Evolutionary conservation across 1,140 invertebrate genomes (phyloP).

Genomic region (Fragariocoptes setiger): DNA sequence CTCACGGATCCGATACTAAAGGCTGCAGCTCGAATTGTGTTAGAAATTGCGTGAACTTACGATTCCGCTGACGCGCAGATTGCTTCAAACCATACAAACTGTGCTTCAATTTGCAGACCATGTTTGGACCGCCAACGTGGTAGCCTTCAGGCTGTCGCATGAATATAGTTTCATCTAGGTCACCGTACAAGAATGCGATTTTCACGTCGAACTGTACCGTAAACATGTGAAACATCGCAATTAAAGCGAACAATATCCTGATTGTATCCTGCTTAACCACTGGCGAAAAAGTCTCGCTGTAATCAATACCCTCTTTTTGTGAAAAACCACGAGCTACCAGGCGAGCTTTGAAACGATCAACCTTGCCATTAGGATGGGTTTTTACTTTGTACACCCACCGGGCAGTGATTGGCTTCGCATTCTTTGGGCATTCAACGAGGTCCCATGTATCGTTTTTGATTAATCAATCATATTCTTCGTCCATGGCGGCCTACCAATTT

Average conservation of each 20-base stretch:
- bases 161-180: slow-evolving; percentile 17
- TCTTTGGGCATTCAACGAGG: slow-evolving; percentile 12
- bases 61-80: slow-evolving; percentile 17
- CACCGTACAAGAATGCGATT: slow-evolving; percentile 18
- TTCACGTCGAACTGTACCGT: slow-evolving; percentile 13
- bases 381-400: slow-evolving; percentile 16
- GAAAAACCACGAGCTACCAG: slow-evolving; percentile 17
- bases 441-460: slow-evolving; percentile 16
- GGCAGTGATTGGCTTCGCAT: slow-evolving; percentile 12
- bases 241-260: not conserved
- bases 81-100: slow-evolving; percentile 19
- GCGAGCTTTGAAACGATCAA: slow-evolving; percentile 15
- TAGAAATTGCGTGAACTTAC: slow-evolving; percentile 10
- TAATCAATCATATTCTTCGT: slow-evolving; percentile 15
- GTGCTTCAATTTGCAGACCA: slow-evolving; percentile 14
- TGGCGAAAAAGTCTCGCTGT: slow-evolving; percentile 12
- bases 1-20: not conserved
- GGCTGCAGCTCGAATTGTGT: slow-evolving; percentile 1
- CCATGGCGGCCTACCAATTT: slow-evolving; percentile 16
- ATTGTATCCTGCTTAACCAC: not conserved
- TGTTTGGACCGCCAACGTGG: slow-evolving; percentile 10
- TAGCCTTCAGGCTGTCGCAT: slow-evolving; percentile 18
- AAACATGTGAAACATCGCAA: not conserved
- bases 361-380: slow-evolving; percentile 9
- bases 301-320: slow-evolving; percentile 17